Evolutionary conservation across 2,888 invertebrate genomes (phyloP).

Genomic region (Aquatica leii): DNA sequence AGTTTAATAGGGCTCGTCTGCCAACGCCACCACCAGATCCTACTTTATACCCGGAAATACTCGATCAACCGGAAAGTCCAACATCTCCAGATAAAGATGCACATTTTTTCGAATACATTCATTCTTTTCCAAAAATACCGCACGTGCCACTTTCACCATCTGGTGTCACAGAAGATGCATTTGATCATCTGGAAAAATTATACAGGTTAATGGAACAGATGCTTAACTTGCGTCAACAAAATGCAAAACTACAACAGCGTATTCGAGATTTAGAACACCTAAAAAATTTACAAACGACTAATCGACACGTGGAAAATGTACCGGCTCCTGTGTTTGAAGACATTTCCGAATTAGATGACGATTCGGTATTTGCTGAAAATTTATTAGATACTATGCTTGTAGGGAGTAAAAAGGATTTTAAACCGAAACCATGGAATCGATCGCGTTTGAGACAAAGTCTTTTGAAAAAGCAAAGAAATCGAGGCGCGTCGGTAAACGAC

Average conservation of each 20-base stretch:
- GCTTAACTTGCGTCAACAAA: conserved; percentile 75
- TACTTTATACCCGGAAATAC: conserved; percentile 24
- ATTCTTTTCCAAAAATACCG: conserved; percentile 53
- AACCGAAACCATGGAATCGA: conserved; percentile 44
- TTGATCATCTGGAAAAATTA: conserved; percentile 83
- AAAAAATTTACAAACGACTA: conserved; percentile 70
- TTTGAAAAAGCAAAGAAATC: conserved; percentile 65
- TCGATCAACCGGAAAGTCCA: conserved; percentile 20
- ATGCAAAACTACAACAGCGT: conserved; percentile 71
- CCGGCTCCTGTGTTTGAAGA: conserved; percentile 59
- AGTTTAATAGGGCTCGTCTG: conserved; percentile 50
- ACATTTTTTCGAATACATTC: conserved; percentile 62
- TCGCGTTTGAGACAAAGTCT: conserved; percentile 61
- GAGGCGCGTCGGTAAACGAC: conserved; percentile 66
- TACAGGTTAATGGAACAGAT: conserved; percentile 81
- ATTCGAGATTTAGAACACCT: conserved; percentile 78
- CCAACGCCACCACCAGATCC: conserved; percentile 63
- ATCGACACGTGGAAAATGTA: conserved; percentile 60
- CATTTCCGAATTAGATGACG: conserved; percentile 68
- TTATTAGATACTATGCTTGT: conserved; percentile 71
- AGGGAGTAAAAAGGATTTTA: conserved; percentile 57
- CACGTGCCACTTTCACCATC: conserved; percentile 63
- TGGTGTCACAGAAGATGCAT: conserved; percentile 69
- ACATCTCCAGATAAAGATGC: conserved; percentile 51
- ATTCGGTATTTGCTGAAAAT: conserved; percentile 69